Conservation (phyloP, 1,140 invertebrate genomes). For the Gryon sp. region DNA sequence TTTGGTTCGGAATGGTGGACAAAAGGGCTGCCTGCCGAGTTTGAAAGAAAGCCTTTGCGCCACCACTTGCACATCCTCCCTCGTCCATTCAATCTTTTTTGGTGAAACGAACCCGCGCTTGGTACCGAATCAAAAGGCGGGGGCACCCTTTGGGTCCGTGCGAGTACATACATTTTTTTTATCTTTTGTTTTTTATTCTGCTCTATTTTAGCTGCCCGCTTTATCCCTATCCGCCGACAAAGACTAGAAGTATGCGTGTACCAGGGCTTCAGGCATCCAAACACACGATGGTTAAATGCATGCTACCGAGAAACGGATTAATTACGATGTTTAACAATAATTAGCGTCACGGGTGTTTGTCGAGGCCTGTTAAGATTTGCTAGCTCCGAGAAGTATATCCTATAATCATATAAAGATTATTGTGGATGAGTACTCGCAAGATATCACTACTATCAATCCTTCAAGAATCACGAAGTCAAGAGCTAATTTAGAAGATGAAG, state of each 20-base stretch:
- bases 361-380: conserved; percentile 40
- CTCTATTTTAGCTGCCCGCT: conserved; percentile 64
- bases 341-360: conserved; percentile 70
- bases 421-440: conserved; percentile 42
- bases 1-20: conserved; percentile 70
- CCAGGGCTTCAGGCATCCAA: conserved; percentile 62
- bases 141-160: conserved; percentile 74
- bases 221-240: conserved; percentile 72
- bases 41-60: conserved; percentile 68
- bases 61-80: conserved; percentile 74
- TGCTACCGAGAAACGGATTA: conserved; percentile 71
- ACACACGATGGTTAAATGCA: conserved; percentile 57
- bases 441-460: conserved; percentile 17
- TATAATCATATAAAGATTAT: conserved; percentile 46
- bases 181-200: too few species aligned
- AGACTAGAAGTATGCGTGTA: conserved; percentile 69
- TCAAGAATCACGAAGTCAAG: conserved; percentile 27
- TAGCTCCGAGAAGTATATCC: conserved; percentile 8
- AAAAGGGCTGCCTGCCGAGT: conserved; percentile 69
- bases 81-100: conserved; percentile 73
- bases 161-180: too few species aligned
- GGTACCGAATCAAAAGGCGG: conserved; percentile 74
- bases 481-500: too few species aligned
- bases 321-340: conserved; percentile 73
- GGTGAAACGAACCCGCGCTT: conserved; percentile 65